A percentile compares a stretch with the other conserved stretches of the same genome.
phyloP scores from a whole-genome alignment of 2,888 invertebrate genomes.

The Leptothorax acervorum region DNA sequence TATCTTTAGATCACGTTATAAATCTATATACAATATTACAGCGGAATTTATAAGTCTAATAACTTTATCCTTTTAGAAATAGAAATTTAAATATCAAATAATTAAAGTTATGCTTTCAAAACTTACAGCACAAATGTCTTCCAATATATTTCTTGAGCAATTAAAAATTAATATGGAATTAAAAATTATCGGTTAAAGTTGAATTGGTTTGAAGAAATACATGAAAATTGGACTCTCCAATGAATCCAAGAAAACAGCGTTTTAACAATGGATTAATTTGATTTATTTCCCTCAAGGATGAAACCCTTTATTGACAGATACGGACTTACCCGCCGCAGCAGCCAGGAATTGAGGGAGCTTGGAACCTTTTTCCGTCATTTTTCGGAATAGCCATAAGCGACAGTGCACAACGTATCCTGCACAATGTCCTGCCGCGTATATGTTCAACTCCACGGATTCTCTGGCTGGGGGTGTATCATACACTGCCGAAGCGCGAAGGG shows the following conservation, averaged over 20 bases:
- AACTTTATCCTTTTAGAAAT: no score
- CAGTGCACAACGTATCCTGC: no score
- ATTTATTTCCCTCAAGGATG: neutral
- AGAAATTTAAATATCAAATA: neutral
- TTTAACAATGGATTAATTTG: neutral
- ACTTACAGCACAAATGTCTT: no score
- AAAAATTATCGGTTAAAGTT: no score
- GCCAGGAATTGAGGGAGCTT: conserved; percentile 88
- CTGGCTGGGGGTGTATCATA: conserved; percentile 61
- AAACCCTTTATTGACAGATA: neutral
- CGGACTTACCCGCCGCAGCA: conserved; percentile 88
- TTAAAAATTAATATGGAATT: neutral
- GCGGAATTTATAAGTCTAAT: no score
- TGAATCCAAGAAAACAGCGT: neutral
- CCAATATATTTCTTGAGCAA: no score
- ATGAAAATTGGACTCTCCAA: neutral
- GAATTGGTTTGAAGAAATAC: no score
- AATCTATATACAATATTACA: no score
- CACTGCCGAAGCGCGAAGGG: conserved; percentile 69
- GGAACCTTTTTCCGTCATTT: conserved; percentile 88
- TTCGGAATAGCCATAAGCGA: no score
- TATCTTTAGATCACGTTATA: no score
- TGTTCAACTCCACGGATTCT: conserved; percentile 26
- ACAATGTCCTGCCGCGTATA: neutral
- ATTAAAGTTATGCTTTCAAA: neutral